Evolutionary conservation across 2,888 invertebrate genomes (phyloP).

Genomic region (Acanthosoma haemorrhoidale): DNA sequence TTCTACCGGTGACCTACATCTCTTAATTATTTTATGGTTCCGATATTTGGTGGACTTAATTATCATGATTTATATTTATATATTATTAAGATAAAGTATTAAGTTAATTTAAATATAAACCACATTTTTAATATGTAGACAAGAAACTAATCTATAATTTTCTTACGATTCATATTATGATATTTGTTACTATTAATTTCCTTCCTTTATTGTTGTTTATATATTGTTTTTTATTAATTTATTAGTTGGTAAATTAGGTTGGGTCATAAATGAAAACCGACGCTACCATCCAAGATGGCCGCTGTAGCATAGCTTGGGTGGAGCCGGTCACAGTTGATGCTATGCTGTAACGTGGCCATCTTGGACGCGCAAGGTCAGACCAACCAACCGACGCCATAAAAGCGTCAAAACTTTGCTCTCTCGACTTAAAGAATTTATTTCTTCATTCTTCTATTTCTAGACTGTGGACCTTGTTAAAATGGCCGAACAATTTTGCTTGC

Average conservation of each 20-base stretch:
- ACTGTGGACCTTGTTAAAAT: slow-evolving; percentile 28
- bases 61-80: no score
- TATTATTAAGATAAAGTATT: no score
- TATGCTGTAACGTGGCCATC: slow-evolving; percentile 2
- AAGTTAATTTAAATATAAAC: no score
- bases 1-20: no score
- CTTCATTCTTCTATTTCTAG: slow-evolving; percentile 30
- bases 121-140: no score
- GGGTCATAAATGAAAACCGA: not conserved
- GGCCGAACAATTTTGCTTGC: slow-evolving; percentile 76
- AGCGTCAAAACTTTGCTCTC: not conserved
- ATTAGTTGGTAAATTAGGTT: not conserved
- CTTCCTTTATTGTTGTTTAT: not conserved
- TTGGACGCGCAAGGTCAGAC: slow-evolving; percentile 21
- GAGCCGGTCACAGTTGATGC: slow-evolving; percentile 3
- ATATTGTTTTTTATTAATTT: not conserved
- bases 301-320: slow-evolving; percentile 9
- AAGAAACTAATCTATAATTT: no score
- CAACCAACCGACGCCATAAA: not conserved
- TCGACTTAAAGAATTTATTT: not conserved
- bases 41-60: no score
- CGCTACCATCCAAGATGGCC: slow-evolving; percentile 16
- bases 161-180: no score
- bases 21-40: no score
- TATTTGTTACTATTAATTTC: not conserved